Conservation (phyloP, 2,797 vertebrate genomes). For the Choloepus didactylus region DNA sequence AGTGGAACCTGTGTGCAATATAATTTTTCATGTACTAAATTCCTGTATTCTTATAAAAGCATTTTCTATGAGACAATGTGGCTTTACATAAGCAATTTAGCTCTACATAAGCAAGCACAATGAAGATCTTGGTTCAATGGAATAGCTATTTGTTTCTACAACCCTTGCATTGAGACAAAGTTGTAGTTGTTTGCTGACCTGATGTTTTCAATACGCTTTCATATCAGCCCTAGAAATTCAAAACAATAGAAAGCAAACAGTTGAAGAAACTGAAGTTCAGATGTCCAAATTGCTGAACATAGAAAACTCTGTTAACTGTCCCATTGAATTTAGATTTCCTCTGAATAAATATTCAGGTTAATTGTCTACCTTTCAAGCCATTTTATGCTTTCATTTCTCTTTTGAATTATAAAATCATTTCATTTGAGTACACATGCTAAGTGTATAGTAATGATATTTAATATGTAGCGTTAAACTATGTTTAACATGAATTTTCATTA, state of each 20-base stretch:
- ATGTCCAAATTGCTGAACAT: slow-evolving; percentile 33
- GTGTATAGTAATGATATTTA: slow-evolving; percentile 37
- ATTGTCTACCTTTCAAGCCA: not conserved
- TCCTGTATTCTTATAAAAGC: slow-evolving; percentile 34
- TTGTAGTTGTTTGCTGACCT: not conserved
- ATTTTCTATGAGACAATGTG: slow-evolving; percentile 27
- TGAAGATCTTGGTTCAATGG: not conserved
- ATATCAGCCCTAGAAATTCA: slow-evolving; percentile 31
- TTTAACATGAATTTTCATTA: slow-evolving; percentile 28
- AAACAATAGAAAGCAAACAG: slow-evolving; percentile 12
- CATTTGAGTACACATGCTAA: not conserved
- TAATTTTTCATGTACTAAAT: slow-evolving; percentile 41
- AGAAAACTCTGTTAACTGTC: not conserved
- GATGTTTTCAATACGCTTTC: not conserved
- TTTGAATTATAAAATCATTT: slow-evolving; percentile 46
- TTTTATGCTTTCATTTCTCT: slow-evolving; percentile 37
- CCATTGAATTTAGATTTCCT: slow-evolving; percentile 23
- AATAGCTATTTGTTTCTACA: slow-evolving; percentile 21
- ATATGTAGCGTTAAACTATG: not conserved
- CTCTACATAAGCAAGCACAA: slow-evolving; percentile 54
- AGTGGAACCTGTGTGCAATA: not conserved
- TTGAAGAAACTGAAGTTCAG: slow-evolving; percentile 52
- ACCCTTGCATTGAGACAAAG: slow-evolving; percentile 36
- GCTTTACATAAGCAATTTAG: slow-evolving; percentile 61
- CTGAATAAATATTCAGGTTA: slow-evolving; percentile 9